phyloP scores from a whole-genome alignment of 2,797 vertebrate species.

The Phataginus tricuspis region DNA sequence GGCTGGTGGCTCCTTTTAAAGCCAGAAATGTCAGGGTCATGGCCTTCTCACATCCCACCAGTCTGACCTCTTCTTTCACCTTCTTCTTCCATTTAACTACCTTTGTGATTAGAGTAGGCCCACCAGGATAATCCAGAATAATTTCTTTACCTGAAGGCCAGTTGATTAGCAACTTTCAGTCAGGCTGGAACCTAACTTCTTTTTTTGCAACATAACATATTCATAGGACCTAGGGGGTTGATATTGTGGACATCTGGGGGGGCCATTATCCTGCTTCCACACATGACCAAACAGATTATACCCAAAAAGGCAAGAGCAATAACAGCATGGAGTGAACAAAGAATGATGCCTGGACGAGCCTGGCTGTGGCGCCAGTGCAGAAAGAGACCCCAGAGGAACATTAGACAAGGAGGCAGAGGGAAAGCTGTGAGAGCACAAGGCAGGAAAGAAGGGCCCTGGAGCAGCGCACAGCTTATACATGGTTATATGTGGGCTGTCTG shows the following conservation, averaged over 20 bases:
- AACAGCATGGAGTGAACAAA: not conserved
- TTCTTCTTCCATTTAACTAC: not conserved
- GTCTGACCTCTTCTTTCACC: not conserved
- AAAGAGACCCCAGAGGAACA: not conserved
- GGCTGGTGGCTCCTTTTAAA: not conserved
- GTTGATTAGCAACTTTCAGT: not conserved
- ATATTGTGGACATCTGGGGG: not conserved
- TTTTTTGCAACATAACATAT: not conserved
- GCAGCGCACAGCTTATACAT: fast-evolving
- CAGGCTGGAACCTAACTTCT: not conserved
- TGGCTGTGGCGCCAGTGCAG: not conserved
- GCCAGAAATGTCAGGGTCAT: not conserved
- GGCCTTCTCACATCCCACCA: not conserved
- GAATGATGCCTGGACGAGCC: not conserved
- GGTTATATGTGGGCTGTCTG: not conserved
- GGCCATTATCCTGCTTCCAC: not conserved
- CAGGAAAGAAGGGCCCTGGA: not conserved
- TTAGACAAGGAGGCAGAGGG: not conserved
- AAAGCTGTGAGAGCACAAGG: not conserved
- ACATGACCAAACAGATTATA: not conserved
- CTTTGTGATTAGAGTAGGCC: not conserved
- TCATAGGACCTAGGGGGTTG: not conserved
- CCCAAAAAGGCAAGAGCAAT: not conserved
- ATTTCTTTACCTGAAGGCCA: not conserved
- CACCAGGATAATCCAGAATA: not conserved